Conservation (phyloP, 2,113 vertebrate genomes). For the Odontesthes bonariensis region DNA sequence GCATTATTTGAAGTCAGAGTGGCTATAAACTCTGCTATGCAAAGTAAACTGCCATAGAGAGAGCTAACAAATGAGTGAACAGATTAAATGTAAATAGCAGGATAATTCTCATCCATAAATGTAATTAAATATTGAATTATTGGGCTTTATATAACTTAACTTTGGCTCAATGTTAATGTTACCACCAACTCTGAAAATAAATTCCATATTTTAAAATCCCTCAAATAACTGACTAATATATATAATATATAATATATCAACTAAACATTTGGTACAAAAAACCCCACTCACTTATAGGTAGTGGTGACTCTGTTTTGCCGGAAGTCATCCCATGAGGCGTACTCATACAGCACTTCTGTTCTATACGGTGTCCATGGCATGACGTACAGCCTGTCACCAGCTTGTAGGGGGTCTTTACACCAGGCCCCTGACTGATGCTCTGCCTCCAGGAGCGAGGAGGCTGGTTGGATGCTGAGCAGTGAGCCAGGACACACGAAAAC, state of each 20-base stretch:
- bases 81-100: too few species aligned
- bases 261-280: neutral
- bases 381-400: constrained; percentile 94
- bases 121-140: too few species aligned
- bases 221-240: neutral
- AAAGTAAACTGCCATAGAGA: too few species aligned
- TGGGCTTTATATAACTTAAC: too few species aligned
- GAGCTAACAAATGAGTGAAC: too few species aligned
- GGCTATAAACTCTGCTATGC: too few species aligned
- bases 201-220: neutral
- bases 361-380: constrained; percentile 96
- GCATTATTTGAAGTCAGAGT: neutral
- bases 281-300: constrained; percentile 87
- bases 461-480: constrained; percentile 88
- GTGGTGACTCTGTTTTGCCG: constrained; percentile 89
- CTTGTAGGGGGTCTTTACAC: constrained; percentile 96
- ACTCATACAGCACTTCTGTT: constrained; percentile 93
- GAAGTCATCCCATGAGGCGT: constrained; percentile 93
- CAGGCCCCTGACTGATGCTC: constrained; percentile 95
- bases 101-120: too few species aligned
- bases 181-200: neutral
- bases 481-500: constrained; percentile 96
- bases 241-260: neutral
- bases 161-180: too few species aligned
- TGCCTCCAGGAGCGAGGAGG: constrained; percentile 89